Percentiles rank a stretch among this genome's conserved stretches.
Evolutionary conservation across 2,797 vertebrate genomes (phyloP).

Genomic region (Pelochelys cantorii): DNA sequence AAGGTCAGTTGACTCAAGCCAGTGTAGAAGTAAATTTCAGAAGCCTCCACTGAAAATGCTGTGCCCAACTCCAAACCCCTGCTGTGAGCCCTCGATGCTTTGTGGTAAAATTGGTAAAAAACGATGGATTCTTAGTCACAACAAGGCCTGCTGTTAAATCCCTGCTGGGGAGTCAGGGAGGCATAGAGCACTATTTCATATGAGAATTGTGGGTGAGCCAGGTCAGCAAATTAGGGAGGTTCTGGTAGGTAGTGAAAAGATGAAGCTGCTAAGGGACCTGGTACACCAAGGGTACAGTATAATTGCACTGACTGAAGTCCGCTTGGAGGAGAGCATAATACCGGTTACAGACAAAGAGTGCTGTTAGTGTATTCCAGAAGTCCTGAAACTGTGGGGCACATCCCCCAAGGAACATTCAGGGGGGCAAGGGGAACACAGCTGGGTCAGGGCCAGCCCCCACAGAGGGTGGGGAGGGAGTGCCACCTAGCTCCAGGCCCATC

Average conservation of each 20-base stretch:
- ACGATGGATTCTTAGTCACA: rapidly evolving
- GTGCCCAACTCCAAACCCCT: neutral
- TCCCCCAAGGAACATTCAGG: too few relatives aligned
- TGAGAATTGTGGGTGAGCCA: neutral
- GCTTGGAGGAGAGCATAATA: neutral
- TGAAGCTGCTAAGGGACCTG: neutral
- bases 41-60: neutral
- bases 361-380: neutral
- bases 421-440: too few relatives aligned
- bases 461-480: too few relatives aligned
- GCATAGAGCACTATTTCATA: neutral
- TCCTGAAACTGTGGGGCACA: too few relatives aligned
- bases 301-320: neutral
- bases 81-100: rapidly evolving
- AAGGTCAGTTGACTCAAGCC: neutral
- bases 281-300: rapidly evolving
- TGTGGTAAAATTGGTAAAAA: rapidly evolving
- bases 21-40: neutral
- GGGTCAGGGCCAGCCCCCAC: too few relatives aligned
- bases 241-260: constrained; percentile 56
- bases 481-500: too few relatives aligned
- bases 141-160: neutral
- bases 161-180: rapidly evolving
- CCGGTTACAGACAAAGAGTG: neutral
- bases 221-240: constrained; percentile 59